A percentile compares a stretch with the other conserved stretches of the same genome.
Evolutionary conservation across 2,113 vertebrate species (phyloP).

Genomic region (Pangasianodon gigas): DNA sequence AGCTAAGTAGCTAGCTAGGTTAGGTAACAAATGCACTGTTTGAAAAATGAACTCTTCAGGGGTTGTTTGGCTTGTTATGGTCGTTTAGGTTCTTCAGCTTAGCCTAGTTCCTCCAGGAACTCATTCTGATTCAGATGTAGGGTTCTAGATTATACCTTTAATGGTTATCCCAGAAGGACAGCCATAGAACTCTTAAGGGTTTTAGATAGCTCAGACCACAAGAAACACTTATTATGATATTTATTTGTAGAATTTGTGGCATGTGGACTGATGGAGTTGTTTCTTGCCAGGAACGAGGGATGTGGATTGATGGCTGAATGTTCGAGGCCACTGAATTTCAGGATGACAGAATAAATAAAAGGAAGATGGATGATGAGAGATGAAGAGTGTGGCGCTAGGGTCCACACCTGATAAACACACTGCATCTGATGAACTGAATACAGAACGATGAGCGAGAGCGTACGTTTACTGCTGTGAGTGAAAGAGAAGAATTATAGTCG

Average conservation of each 20-base stretch:
- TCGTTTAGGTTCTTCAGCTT: background rate
- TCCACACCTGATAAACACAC: background rate
- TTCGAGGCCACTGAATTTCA: background rate
- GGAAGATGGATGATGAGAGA: background rate
- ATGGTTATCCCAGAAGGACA: background rate
- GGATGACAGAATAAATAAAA: constrained; percentile 10
- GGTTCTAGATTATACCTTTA: background rate
- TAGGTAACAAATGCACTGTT: no score
- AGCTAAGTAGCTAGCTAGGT: background rate
- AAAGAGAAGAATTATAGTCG: background rate
- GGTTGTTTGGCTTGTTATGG: background rate
- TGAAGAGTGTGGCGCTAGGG: background rate
- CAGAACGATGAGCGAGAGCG: background rate
- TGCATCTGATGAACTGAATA: background rate
- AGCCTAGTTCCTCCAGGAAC: background rate
- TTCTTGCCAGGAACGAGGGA: background rate
- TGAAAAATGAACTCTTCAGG: background rate
- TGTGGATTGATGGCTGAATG: background rate
- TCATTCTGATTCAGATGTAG: background rate
- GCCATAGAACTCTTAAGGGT: background rate
- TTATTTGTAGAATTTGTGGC: background rate
- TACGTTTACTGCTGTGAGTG: background rate
- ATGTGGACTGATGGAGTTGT: background rate
- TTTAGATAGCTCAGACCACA: background rate
- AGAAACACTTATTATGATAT: background rate